These are phyloP conservation scores for Beris morrisii DNA, from an alignment of 2,888 invertebrate species.

Conservation along the genomic window DNA sequence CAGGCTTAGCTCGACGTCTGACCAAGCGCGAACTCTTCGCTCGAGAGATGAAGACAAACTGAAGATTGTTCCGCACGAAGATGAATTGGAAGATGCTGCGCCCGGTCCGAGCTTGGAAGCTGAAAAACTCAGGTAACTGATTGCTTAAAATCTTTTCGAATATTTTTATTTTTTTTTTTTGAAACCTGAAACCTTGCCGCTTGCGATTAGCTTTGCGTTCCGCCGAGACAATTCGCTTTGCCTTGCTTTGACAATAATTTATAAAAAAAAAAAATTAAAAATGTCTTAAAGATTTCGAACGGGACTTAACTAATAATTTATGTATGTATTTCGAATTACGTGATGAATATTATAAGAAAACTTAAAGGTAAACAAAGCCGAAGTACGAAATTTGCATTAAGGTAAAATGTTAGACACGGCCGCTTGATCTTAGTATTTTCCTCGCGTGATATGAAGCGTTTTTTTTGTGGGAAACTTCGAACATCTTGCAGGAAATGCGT, in stretches of 20 bases:
- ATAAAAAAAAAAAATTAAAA: too few species aligned
- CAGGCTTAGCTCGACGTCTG: not conserved
- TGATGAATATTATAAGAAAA: too few species aligned
- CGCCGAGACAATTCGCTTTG: not conserved
- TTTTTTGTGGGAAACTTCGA: too few species aligned
- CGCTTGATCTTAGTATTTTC: too few species aligned
- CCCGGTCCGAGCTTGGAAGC: not conserved
- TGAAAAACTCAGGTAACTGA: not conserved
- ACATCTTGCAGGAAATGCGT: too few species aligned
- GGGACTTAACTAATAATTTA: too few species aligned
- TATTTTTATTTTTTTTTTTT: not conserved
- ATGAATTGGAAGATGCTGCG: slow-evolving; percentile 23
- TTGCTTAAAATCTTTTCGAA: not conserved
- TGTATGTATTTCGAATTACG: too few species aligned
- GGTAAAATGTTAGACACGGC: too few species aligned
- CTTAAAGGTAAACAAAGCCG: too few species aligned
- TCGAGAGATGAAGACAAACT: slow-evolving; percentile 29
- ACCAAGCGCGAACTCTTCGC: slow-evolving; percentile 17
- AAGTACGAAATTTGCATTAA: too few species aligned
- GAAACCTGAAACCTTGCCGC: not conserved
- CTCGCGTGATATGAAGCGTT: too few species aligned
- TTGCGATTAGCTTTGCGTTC: not conserved
- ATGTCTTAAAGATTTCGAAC: too few species aligned
- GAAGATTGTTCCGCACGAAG: slow-evolving; percentile 30
- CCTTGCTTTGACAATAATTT: not conserved